Evolutionary conservation across 2,113 vertebrate species (phyloP).

Genomic region (Oryzias melastigma): DNA sequence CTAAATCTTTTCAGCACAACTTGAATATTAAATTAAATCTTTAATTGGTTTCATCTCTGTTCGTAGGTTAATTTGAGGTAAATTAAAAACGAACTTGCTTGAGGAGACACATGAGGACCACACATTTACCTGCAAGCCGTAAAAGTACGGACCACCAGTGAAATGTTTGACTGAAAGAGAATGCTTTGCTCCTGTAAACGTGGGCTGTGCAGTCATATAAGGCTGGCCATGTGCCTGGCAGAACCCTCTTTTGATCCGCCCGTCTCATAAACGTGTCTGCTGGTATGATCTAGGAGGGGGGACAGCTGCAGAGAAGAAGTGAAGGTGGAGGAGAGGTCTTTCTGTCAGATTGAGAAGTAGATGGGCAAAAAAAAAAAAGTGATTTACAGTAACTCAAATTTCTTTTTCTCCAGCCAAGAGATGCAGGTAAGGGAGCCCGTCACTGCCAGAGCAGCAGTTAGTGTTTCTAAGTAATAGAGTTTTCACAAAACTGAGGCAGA

Average conservation of each 20-base stretch:
- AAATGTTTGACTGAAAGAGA: constrained; percentile 6
- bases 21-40: too few species aligned
- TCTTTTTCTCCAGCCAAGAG: too few species aligned
- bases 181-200: constrained; percentile 1
- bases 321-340: constrained; percentile 23
- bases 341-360: constrained; percentile 9
- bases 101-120: not conserved
- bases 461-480: not conserved
- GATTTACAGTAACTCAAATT: not conserved
- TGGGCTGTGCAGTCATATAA: not conserved
- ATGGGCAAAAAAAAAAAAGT: not conserved
- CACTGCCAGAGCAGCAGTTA: not conserved
- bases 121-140: not conserved
- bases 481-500: not conserved
- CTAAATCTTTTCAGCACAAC: too few species aligned
- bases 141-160: not conserved
- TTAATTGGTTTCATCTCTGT: too few species aligned
- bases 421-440: not conserved
- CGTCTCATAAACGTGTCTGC: constrained; percentile 2
- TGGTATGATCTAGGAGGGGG: constrained; percentile 7
- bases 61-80: too few species aligned
- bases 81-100: too few species aligned
- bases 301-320: constrained; percentile 23
- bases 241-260: not conserved
- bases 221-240: not conserved